Evolutionary conservation across 2,888 invertebrate genomes (phyloP).

Genomic region (Cheilosia grossa): DNA sequence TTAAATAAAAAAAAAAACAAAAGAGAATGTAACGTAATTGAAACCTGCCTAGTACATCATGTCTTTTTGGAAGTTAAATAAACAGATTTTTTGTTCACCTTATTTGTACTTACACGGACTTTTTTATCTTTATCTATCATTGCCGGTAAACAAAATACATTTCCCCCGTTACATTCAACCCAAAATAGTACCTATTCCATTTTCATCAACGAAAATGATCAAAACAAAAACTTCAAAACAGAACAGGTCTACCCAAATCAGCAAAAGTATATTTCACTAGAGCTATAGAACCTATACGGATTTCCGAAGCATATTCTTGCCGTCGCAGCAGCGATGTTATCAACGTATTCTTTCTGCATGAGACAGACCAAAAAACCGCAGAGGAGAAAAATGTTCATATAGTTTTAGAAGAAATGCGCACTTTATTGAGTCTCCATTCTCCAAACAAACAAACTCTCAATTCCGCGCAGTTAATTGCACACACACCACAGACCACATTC

Average conservation of each 20-base stretch:
- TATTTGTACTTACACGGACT: no score
- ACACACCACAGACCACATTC: background rate
- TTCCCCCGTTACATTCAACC: background rate
- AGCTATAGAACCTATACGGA: slow-evolving; percentile 5
- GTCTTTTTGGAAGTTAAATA: no score
- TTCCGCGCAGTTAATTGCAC: slow-evolving; percentile 8
- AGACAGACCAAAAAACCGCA: slow-evolving; percentile 23
- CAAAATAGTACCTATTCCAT: background rate
- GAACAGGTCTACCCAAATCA: slow-evolving; percentile 2
- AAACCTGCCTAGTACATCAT: no score
- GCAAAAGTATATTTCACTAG: slow-evolving; percentile 20
- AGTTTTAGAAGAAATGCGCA: background rate
- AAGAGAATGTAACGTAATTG: no score
- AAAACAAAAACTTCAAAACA: slow-evolving; percentile 36
- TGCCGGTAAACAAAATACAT: no score
- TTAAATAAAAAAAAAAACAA: no score
- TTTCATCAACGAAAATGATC: slow-evolving; percentile 34
- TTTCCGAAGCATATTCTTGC: slow-evolving; percentile 58
- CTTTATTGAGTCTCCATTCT: background rate
- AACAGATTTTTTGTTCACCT: no score
- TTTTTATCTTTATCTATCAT: no score
- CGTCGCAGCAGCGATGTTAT: slow-evolving; percentile 38
- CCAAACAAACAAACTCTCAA: background rate
- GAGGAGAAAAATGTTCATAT: slow-evolving; percentile 22
- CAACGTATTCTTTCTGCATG: slow-evolving; percentile 3